A percentile compares a stretch with the other conserved stretches of the same genome.
These are phyloP conservation scores for Pollenia amentaria DNA, from an alignment of 2,888 invertebrate genomes.

Conservation along the genomic window DNA sequence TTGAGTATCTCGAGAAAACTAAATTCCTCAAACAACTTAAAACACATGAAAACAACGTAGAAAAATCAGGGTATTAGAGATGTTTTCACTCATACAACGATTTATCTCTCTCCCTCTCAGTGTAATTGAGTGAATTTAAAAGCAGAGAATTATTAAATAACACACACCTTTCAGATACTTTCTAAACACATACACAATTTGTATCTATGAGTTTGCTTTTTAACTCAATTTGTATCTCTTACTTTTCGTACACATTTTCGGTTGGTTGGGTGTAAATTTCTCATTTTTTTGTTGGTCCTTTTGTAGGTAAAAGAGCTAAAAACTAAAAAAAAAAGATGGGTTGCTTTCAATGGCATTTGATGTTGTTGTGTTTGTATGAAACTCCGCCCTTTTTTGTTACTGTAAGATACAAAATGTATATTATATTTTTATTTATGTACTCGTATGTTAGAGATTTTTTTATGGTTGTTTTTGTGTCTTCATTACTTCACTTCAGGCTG, in stretches of 20 bases:
- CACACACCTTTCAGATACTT: constrained; percentile 18
- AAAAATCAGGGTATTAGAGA: not conserved
- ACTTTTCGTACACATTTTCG: not conserved
- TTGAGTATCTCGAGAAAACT: constrained; percentile 80
- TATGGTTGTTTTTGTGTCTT: not conserved
- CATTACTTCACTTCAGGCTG: constrained; percentile 34
- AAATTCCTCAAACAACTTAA: constrained; percentile 70
- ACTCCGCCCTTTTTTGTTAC: constrained; percentile 62
- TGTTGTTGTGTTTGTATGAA: constrained; percentile 1
- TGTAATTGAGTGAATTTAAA: not conserved
- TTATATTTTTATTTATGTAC: not conserved
- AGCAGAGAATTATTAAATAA: not conserved
- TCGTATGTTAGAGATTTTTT: constrained; percentile 3
- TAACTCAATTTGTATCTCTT: not conserved
- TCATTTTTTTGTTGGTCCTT: not conserved
- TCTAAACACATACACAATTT: not conserved
- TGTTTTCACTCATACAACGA: not conserved
- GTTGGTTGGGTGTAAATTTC: constrained; percentile 26
- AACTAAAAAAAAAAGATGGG: constrained; percentile 45
- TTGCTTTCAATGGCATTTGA: constrained; percentile 5
- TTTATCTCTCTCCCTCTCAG: too few relatives aligned
- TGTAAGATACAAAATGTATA: constrained; percentile 31
- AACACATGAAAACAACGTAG: constrained; percentile 8
- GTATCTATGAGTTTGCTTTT: constrained; percentile 5
- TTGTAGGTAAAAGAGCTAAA: not conserved